phyloP scores from a whole-genome alignment of 1,140 invertebrate species.

The Sycophila sp. region DNA sequence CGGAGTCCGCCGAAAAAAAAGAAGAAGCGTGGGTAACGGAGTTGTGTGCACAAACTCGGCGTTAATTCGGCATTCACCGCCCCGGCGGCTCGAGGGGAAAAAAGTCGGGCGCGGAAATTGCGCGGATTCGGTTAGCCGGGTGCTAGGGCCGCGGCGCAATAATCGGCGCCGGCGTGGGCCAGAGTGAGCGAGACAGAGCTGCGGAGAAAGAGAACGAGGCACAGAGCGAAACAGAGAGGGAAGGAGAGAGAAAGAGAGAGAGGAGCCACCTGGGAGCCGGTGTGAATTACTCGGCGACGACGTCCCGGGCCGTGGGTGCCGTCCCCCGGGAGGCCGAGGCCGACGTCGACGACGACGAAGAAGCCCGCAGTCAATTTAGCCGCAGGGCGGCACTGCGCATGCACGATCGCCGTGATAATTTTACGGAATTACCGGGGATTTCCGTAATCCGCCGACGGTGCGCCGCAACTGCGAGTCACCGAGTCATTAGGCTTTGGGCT shows the following conservation, averaged over 20 bases:
- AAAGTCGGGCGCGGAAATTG: no score
- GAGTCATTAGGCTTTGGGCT: no score
- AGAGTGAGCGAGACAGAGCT: not conserved
- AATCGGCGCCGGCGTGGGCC: no score
- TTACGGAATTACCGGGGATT: slow-evolving; percentile 20
- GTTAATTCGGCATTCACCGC: not conserved
- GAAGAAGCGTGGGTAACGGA: no score
- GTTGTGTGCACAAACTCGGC: not conserved
- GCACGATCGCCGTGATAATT: not conserved
- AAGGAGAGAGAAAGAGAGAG: slow-evolving; percentile 20
- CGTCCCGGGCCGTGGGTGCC: not conserved
- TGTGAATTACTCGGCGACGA: slow-evolving; percentile 21
- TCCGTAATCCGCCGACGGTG: slow-evolving; percentile 5
- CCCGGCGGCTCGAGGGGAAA: no score
- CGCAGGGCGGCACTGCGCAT: not conserved
- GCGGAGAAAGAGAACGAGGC: not conserved
- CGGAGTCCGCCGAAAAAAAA: no score
- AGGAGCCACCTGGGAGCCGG: slow-evolving; percentile 11
- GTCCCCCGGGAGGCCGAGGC: not conserved
- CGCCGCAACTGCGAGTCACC: no score
- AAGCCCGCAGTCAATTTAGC: slow-evolving; percentile 16
- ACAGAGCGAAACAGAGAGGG: slow-evolving; percentile 21
- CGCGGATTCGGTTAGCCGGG: no score
- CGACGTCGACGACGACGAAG: not conserved
- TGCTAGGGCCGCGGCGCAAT: no score